A percentile compares a stretch with the other conserved stretches of the same genome.
Conservation (phyloP, 2,888 invertebrate species). For the Hyposoter dolosus region DNA sequence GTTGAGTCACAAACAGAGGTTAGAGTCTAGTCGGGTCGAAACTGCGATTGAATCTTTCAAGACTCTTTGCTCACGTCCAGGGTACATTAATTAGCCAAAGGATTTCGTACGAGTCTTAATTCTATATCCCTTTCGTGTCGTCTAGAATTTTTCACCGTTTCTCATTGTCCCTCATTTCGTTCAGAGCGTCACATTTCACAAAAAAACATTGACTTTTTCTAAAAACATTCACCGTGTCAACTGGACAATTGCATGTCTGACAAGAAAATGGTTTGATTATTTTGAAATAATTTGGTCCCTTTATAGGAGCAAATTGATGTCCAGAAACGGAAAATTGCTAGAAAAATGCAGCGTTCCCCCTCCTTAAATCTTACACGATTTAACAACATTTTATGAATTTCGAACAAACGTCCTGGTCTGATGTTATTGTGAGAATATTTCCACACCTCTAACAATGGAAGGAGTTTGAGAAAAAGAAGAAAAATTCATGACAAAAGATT, state of each 20-base stretch:
- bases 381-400: not conserved
- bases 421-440: not conserved
- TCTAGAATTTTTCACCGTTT: conserved; percentile 27
- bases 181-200: conserved; percentile 45
- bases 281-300: not conserved
- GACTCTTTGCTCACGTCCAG: conserved; percentile 30
- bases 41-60: conserved; percentile 24
- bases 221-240: conserved; percentile 35
- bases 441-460: not conserved
- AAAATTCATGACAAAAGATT: not conserved
- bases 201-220: conserved; percentile 50
- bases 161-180: conserved; percentile 19
- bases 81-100: conserved; percentile 81
- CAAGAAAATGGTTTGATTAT: not conserved
- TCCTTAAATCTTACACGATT: not conserved
- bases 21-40: not conserved
- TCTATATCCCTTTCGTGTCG: conserved; percentile 43
- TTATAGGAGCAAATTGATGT: not conserved
- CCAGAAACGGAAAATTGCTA: not conserved
- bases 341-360: not conserved
- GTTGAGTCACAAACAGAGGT: too few species aligned
- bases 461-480: not conserved
- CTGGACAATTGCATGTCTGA: conserved; percentile 2
- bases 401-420: not conserved
- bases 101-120: conserved; percentile 73